Evolutionary conservation across 2,888 invertebrate species (phyloP), one percentile per base, ranked within the genome.

Genomic region (Melinaea marsaeus): DNA sequence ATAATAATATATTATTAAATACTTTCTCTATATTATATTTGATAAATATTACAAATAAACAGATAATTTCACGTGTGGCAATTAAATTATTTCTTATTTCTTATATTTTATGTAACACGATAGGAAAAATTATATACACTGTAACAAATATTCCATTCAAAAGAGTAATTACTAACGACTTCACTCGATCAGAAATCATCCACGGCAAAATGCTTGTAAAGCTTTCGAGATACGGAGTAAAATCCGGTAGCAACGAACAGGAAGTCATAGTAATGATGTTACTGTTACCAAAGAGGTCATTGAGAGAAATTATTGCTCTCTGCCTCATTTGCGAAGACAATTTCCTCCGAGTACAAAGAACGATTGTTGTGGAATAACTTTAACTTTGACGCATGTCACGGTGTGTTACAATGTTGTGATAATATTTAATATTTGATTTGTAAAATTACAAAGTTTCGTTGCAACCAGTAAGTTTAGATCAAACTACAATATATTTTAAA

Each of bases 241-340:
- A 65, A 57, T 63, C 56, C 47, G 57, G 37, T 63, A 61, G 57
- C 64, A 68, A 33, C 59, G 45, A 57, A 61, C 68, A 71, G 72
- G 69, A 73, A 71, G 64, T 65, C 56, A 64, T 57, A 65, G 69
- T 70, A 73, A 74, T 74, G 68, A 71, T 73, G 72, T 71, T 68
- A 69, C 62, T 64, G 57, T 61, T 66, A 69, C 59, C 69, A 71
- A 71, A 74, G 72, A 70, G 71, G 71, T 70, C 73, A 72, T 74
- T 73, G 69, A 71, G 70, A 64, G 69, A 69, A 73, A 68, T 75
- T 89, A 89, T 83, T 77, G 77, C 82, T 77, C 78, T 77, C 79
- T 79, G 83, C 76, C 80, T 84, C 85, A 84, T 86, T 86, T 81
- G 79, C 78, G 78, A 80, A 82, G 79, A 86, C 87, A 84, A 89